Conservation (phyloP, 2,888 invertebrate species). For the Acronicta psi region DNA sequence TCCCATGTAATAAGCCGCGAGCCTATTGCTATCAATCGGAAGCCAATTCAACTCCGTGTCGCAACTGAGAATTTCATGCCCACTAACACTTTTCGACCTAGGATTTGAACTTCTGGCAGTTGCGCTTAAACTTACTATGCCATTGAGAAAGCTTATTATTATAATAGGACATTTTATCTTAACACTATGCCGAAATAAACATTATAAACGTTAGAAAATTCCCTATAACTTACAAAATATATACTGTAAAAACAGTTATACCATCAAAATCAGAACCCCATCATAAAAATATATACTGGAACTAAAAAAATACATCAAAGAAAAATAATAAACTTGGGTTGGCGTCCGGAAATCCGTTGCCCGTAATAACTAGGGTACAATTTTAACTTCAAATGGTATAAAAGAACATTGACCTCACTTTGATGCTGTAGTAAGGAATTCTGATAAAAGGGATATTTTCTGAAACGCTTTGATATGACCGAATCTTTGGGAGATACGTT, state of each 20-base stretch:
- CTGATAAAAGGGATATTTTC: slow-evolving; percentile 45
- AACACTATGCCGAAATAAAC: too few species aligned
- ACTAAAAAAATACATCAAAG: slow-evolving; percentile 69
- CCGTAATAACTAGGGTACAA: slow-evolving; percentile 70
- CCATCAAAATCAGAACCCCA: slow-evolving; percentile 15
- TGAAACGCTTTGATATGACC: slow-evolving; percentile 19
- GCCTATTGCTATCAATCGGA: too few species aligned
- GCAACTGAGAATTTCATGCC: too few species aligned
- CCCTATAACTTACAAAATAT: background rate
- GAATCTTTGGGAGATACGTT: slow-evolving; percentile 9
- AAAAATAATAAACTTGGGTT: slow-evolving; percentile 71
- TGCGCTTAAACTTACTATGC: too few species aligned
- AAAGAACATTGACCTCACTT: slow-evolving; percentile 63
- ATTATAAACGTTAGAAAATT: too few species aligned
- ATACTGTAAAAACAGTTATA: slow-evolving; percentile 17
- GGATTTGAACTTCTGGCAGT: too few species aligned
- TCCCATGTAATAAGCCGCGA: too few species aligned
- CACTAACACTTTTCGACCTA: too few species aligned
- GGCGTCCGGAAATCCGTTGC: slow-evolving; percentile 67
- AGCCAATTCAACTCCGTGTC: too few species aligned
- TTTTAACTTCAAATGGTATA: slow-evolving; percentile 62
- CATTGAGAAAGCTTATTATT: too few species aligned
- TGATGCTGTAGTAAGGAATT: slow-evolving; percentile 54
- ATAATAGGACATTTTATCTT: too few species aligned
- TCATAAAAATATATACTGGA: slow-evolving; percentile 29